Conservation (phyloP, 2,113 vertebrate genomes). For the Ifrita kowaldi region DNA sequence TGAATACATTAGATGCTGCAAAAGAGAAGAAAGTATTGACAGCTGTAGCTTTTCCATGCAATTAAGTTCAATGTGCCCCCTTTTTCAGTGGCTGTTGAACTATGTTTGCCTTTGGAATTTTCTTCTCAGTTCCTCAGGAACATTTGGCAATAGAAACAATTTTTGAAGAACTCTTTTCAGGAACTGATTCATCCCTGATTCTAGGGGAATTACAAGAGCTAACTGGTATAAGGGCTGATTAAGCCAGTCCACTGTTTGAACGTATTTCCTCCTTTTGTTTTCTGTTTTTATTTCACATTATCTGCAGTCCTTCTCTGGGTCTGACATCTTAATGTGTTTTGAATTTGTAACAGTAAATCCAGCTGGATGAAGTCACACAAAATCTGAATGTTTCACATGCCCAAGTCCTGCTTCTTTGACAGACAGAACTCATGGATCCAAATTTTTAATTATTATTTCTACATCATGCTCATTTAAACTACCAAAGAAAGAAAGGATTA, state of each 20-base stretch:
- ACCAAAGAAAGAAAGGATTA: slow-evolving; percentile 48
- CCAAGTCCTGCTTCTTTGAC: slow-evolving; percentile 10
- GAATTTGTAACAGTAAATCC: slow-evolving; percentile 6
- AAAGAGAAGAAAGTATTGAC: slow-evolving; percentile 28
- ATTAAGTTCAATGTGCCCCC: slow-evolving; percentile 1
- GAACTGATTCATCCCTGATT: slow-evolving; percentile 42
- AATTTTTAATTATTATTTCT: slow-evolving; percentile 57
- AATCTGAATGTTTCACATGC: background rate
- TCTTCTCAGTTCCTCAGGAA: slow-evolving; percentile 12
- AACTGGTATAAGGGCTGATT: background rate
- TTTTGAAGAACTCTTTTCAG: slow-evolving; percentile 26
- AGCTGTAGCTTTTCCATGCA: slow-evolving; percentile 34
- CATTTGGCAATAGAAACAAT: background rate
- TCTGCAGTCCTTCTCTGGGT: background rate
- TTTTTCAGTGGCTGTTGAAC: background rate
- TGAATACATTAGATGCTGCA: slow-evolving; percentile 3
- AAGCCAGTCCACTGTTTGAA: background rate
- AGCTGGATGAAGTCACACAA: background rate
- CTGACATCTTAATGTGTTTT: background rate
- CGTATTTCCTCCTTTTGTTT: slow-evolving; percentile 7
- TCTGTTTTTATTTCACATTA: background rate
- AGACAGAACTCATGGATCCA: background rate
- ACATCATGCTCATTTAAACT: slow-evolving; percentile 31
- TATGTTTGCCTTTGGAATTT: slow-evolving; percentile 16
- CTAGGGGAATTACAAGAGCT: background rate